These are phyloP conservation scores for Myzus persicae DNA, from an alignment of 1,140 invertebrate genomes.

Conservation along the genomic window DNA sequence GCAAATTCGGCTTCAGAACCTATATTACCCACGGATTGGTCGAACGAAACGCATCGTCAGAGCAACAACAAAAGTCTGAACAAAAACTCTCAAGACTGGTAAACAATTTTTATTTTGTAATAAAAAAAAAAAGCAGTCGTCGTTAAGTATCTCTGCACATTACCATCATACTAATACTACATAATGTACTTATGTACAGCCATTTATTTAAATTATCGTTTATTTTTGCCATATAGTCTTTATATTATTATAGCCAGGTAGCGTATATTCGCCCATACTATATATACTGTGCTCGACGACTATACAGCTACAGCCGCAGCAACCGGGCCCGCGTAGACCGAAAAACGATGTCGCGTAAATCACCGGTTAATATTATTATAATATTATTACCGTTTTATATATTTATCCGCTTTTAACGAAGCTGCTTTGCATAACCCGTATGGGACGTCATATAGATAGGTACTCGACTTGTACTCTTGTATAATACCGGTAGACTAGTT, in stretches of 20 bases:
- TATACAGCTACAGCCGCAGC: not conserved
- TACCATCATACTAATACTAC: not conserved
- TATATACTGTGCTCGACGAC: not conserved
- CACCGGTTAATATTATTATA: constrained; percentile 8
- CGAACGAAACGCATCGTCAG: constrained; percentile 43
- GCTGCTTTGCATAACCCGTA: constrained; percentile 28
- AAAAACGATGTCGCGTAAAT: constrained; percentile 7
- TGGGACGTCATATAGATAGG: not conserved
- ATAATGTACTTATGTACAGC: not conserved
- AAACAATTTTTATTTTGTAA: not conserved
- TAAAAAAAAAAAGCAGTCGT: not conserved
- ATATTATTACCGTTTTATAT: constrained; percentile 11
- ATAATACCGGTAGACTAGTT: constrained; percentile 23
- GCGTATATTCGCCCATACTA: too few relatives aligned
- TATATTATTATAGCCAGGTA: not conserved
- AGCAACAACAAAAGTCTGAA: constrained; percentile 52
- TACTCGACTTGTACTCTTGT: not conserved
- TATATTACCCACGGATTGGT: constrained; percentile 22
- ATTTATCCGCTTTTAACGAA: constrained; percentile 3
- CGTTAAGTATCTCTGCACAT: not conserved
- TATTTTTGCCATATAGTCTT: not conserved
- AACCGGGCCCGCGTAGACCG: not conserved
- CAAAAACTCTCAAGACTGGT: constrained; percentile 52
- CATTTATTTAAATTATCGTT: not conserved
- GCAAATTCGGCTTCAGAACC: constrained; percentile 53